Conservation (phyloP, 64 coral and sea anemone species). For the Cladopsammia gracilis region DNA sequence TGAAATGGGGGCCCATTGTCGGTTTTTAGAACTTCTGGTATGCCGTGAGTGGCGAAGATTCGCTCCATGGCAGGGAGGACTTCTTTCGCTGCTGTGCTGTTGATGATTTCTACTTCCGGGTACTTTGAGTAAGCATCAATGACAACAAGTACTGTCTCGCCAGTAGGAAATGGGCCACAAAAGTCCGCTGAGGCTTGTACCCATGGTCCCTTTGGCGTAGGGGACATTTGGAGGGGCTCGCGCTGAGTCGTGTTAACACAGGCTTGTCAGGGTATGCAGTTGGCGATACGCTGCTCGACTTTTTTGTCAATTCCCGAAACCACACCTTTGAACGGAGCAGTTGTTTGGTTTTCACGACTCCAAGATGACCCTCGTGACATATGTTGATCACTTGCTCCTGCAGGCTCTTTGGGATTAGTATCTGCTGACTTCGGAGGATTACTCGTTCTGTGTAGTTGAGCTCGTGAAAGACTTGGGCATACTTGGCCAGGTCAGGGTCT, state of each 20-base stretch:
- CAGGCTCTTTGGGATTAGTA: neutral
- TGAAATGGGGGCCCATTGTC: conserved; percentile 65
- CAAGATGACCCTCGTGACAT: conserved; percentile 22
- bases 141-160: conserved; percentile 43
- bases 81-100: neutral
- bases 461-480: neutral
- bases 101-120: conserved; percentile 51
- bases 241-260: neutral
- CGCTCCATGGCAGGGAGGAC: conserved; percentile 29
- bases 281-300: neutral
- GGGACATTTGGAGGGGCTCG: conserved; percentile 40
- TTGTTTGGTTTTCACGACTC: neutral
- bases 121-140: conserved; percentile 65
- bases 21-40: conserved; percentile 36
- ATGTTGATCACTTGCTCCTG: neutral
- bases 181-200: conserved; percentile 47
- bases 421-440: neutral
- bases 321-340: neutral
- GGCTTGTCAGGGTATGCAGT: conserved; percentile 6
- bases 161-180: conserved; percentile 46
- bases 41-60: conserved; percentile 25
- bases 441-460: neutral
- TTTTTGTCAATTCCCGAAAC: conserved; percentile 62
- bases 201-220: conserved; percentile 59
- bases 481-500: neutral